Base-by-base conservation (phyloP, 2,113 vertebrate species). In the Pluvianellus socialis region DNA sequence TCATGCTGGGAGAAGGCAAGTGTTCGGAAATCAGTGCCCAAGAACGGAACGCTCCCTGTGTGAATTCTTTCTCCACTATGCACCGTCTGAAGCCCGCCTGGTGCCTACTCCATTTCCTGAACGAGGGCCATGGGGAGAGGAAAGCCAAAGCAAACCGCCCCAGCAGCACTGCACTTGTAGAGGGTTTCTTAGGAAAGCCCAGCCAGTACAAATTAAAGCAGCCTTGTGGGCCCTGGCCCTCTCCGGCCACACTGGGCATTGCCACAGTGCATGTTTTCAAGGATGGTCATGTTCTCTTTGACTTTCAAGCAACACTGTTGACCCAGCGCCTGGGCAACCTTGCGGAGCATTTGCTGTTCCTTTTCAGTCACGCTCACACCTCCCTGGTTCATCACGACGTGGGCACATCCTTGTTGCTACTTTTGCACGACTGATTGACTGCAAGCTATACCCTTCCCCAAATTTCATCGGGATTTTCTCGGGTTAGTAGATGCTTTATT, bases 1-100 rank as follows among this genome's bases (percentile, higher is more conserved):
- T 91, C 22, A 3, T 23, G 4, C 17, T 24, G 27, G 35, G 52
- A 22, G 16, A n/a, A 42, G n/a, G 27, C 42, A 50, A 79, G 38
- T 38, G 18, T 55, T 53, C 61, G 28, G 33, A 77, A 84, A 84
- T 20, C 3, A 12, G 83, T 67, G 63, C 50, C 32, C 40, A 59
- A 49, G 80, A 77, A n/a, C 63, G 58, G 16, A 79, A n/a, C 12
- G 14, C 12, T 88, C 93, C 92, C 80, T 66, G 44, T 62, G 45
- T 66, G 83, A 93, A 82, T 86, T 90, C 95, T 67, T 93, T 92
- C 79, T 62, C 52, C 15, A 21, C 80, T 62, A 58, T 27, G 63
- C 76, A 91, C 32, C 7, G 42, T 42, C 86, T 77, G 68, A 73
- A 94, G 45, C 50, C 67, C 70, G 32, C 47, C 38, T 56, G 79